Base-by-base conservation (phyloP, 2,888 invertebrate species). In the Agonopterix heracliana region DNA sequence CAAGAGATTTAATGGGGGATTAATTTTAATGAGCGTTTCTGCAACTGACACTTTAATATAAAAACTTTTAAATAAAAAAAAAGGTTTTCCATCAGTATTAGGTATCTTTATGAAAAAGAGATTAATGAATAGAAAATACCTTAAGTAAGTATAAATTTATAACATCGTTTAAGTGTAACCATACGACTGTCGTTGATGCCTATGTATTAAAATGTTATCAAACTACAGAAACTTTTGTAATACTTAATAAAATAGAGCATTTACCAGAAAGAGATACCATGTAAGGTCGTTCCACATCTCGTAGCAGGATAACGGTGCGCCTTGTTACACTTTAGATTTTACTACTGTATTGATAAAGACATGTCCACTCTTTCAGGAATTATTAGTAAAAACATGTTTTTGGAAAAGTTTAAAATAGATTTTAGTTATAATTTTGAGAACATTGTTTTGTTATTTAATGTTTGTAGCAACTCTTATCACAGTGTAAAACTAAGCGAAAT, bases 341-440 rank as follows among this genome's bases (percentile, higher is more conserved):
- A 66, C 75, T 86, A 87, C 71, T 87, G 85, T 80, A 86, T 86
- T 64, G 84, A 86, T 74, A 86, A 70, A 59, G 84, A 82, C 86
- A 86, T 86, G 72, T 83, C 87, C 83, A 83, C 84, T 76, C 61
- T 73, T 55, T 71, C 78, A 61, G 72, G 71, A 62, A 80, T 72
- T 60, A 72, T 63, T 72, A 74, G 69, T 64, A 77, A 75, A 69
- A 72, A 76, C 85, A 86, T 85, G 60, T 63, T 59, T 59, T 26
- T 26, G 51, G 41, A 26, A 52, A 46, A 49, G 36, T 53, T 53
- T 45, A 34, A 17, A n/a, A 17, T 36, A n/a, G 10, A 41, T 47
- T 17, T 34, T 26, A 44, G 34, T 43, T 46, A 35, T 12, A 17
- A 45, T 11, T 40, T 52, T 17, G 10, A 46, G 41, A 46, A 60